Evolutionary conservation across 2,113 vertebrate genomes (phyloP).

Genomic region (Campylorhamphus procurvoides): DNA sequence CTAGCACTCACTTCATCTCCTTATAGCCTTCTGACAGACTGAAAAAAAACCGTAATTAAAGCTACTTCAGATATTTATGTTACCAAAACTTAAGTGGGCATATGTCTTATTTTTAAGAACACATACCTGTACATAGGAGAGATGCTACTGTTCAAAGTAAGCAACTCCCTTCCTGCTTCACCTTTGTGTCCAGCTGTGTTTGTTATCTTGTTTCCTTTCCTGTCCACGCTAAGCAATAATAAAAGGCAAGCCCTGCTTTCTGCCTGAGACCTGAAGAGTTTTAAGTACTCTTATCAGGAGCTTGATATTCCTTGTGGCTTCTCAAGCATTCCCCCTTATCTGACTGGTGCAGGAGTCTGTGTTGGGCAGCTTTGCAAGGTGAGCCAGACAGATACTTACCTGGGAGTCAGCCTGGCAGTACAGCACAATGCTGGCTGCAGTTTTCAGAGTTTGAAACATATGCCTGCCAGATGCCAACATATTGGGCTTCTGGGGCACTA

Average conservation of each 20-base stretch:
- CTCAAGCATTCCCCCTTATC: background rate
- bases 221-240: background rate
- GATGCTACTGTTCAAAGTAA: background rate
- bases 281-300: background rate
- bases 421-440: background rate
- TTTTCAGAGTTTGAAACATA: background rate
- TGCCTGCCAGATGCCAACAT: background rate
- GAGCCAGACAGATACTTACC: background rate
- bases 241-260: background rate
- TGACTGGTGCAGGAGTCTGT: background rate
- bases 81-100: background rate
- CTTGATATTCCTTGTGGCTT: background rate
- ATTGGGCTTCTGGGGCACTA: background rate
- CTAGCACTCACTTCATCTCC: background rate
- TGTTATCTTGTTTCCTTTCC: background rate
- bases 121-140: background rate
- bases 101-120: background rate
- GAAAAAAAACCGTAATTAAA: background rate
- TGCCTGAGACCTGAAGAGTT: background rate
- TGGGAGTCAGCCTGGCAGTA: background rate
- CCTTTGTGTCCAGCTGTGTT: background rate
- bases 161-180: background rate
- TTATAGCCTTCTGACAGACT: background rate
- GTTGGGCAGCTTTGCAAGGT: background rate
- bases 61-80: background rate